Percentiles rank a stretch among this genome's conserved stretches.
phyloP scores from a whole-genome alignment of 2,797 vertebrate species.

The Florisuga fusca region DNA sequence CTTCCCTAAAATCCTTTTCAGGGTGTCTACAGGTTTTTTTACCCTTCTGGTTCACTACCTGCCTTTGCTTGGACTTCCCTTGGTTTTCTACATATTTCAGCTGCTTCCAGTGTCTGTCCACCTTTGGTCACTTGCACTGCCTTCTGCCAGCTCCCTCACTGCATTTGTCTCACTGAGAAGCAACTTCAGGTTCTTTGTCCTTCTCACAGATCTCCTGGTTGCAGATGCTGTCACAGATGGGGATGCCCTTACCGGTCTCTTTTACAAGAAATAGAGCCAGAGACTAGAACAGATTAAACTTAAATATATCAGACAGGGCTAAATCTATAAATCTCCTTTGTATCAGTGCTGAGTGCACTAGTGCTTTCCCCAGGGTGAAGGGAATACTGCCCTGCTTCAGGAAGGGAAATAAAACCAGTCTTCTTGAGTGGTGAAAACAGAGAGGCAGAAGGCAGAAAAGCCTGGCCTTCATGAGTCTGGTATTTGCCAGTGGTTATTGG shows the following conservation, averaged over 20 bases:
- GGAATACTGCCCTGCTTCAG: neutral
- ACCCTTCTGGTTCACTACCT: neutral
- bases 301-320: neutral
- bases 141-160: neutral
- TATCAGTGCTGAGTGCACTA: neutral
- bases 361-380: neutral
- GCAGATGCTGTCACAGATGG: neutral
- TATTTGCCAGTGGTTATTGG: neutral
- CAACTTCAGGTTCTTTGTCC: neutral
- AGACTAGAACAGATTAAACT: neutral
- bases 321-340: neutral
- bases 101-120: neutral
- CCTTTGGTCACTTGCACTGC: neutral
- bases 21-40: neutral
- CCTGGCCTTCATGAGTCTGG: neutral
- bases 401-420: neutral
- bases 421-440: neutral
- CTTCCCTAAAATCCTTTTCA: neutral
- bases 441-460: neutral
- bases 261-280: neutral
- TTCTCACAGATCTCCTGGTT: neutral
- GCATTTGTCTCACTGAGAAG: neutral
- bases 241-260: neutral
- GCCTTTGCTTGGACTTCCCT: neutral
- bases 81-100: neutral